Evolutionary conservation across 2,113 vertebrate species (phyloP).

Genomic region (Heterotilapia buettikoferi): DNA sequence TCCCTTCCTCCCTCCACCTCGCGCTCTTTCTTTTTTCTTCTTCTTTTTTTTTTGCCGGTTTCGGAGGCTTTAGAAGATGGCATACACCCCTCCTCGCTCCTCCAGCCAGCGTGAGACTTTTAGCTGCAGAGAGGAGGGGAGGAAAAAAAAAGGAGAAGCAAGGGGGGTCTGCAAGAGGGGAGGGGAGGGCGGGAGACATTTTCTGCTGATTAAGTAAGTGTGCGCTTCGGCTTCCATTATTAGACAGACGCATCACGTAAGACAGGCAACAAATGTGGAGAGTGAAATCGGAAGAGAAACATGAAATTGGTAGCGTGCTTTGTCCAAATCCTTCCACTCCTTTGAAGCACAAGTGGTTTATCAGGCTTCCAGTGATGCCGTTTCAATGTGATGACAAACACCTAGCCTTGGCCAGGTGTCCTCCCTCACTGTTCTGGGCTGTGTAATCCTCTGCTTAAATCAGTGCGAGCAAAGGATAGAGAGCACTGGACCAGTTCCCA

Average conservation of each 20-base stretch:
- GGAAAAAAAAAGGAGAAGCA: background rate
- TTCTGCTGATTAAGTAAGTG: constrained; percentile 56
- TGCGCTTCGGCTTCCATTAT: constrained; percentile 29
- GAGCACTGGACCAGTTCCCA: constrained; percentile 32
- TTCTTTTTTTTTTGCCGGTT: background rate
- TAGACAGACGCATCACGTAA: constrained; percentile 9
- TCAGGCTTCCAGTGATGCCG: background rate
- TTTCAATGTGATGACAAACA: constrained; percentile 26
- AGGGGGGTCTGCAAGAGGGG: background rate
- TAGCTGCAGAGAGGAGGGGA: background rate
- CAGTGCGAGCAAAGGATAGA: constrained; percentile 43
- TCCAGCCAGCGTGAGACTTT: constrained; percentile 10
- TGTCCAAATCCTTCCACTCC: background rate
- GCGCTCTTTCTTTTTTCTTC: background rate
- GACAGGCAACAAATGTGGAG: constrained; percentile 15
- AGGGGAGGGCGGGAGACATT: constrained; percentile 12
- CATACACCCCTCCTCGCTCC: background rate
- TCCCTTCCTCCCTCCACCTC: background rate
- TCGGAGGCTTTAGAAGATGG: constrained; percentile 17
- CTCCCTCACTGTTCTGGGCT: constrained; percentile 12
- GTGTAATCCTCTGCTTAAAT: constrained; percentile 54
- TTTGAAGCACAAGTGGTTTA: background rate
- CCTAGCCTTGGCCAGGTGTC: constrained; percentile 32
- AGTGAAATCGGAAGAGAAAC: background rate
- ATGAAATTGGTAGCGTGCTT: background rate